Base-by-base conservation (phyloP, 2,113 vertebrate species). In the Corythornis madagascariensis region DNA sequence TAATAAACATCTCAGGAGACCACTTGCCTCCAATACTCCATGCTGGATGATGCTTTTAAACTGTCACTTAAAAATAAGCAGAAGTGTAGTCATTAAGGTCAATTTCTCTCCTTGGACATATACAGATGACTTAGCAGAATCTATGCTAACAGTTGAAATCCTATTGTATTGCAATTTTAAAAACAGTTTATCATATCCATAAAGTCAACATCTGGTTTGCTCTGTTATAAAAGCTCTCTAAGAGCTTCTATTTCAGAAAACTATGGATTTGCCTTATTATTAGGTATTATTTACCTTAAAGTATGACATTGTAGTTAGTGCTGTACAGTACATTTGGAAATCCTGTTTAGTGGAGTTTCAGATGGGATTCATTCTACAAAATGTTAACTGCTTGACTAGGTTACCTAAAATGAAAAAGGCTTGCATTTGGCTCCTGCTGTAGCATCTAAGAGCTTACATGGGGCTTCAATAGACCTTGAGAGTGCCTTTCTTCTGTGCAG, bases 11-110 rank as follows among this genome's bases (percentile, higher is more conserved):
- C 71, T 35, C 40, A 81, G 70, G 57, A 83, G 56, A 81, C 31
- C 33, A 43, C 47, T 83, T 90, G 89, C 47, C 64, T 93, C 64
- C 53, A 42, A 4, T 53, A 33, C 52, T 86, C 90, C 38, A 48
- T 56, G 56, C 38, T 90, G 79, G 9, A 38, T 90, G 50, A 66
- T 38, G 19, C 31, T 93, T 93, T 93, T 80, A 88, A 83, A 18
- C 56, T 95, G 18, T 25, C 60, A 53, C 33, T 88, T 95, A 77
- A 91, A 92, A 89, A 73, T 47, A 92, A 76, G 45, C 31, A 85
- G 63, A 83, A 88, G 17, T 43, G 31, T 57, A 75, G 28, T 70
- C 52, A 71, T 86, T 86, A 77, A 88, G 53, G 43, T 64, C 52
- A 80, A 47, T n/a, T 77, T 89, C 18, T 73, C 63, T 86, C 75